Percentiles rank a stretch among this genome's conserved stretches.
Conservation (phyloP, 2,888 invertebrate species). For the Linyphia triangularis region DNA sequence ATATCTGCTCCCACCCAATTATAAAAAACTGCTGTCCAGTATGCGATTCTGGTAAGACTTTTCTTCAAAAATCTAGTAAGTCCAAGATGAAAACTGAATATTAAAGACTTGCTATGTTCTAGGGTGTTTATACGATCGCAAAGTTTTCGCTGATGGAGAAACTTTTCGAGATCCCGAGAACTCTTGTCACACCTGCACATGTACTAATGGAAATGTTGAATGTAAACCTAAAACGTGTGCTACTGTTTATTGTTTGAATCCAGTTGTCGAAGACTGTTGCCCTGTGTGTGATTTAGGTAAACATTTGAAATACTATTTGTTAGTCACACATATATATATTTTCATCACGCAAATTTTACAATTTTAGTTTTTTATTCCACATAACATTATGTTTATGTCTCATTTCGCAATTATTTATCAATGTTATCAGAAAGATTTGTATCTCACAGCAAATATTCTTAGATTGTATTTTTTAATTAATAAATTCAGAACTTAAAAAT, state of each 20-base stretch:
- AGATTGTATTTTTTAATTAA: too few relatives aligned
- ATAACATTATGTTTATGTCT: neutral
- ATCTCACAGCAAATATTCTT: too few relatives aligned
- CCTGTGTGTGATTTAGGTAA: constrained; percentile 69
- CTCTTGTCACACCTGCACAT: constrained; percentile 53
- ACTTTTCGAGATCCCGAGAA: constrained; percentile 35
- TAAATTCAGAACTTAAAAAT: too few relatives aligned
- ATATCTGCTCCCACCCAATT: constrained; percentile 57
- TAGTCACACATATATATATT: too few relatives aligned
- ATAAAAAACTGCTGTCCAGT: constrained; percentile 66
- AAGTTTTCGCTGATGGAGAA: constrained; percentile 21
- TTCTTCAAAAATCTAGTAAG: neutral
- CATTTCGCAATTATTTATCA: too few relatives aligned
- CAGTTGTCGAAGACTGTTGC: constrained; percentile 67
- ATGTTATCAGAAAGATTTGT: too few relatives aligned
- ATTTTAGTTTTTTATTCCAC: neutral
- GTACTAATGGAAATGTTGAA: constrained; percentile 46
- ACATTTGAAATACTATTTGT: too few relatives aligned
- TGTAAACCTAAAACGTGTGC: constrained; percentile 58
- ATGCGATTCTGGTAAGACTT: constrained; percentile 63
- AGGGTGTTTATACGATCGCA: constrained; percentile 39
- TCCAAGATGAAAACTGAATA: neutral
- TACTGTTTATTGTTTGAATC: constrained; percentile 61
- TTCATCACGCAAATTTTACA: neutral
- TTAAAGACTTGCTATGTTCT: neutral